Evolutionary conservation across 2,888 invertebrate genomes (phyloP), one percentile per base, ranked within the genome.

Genomic region (Folsomia manolachei): DNA sequence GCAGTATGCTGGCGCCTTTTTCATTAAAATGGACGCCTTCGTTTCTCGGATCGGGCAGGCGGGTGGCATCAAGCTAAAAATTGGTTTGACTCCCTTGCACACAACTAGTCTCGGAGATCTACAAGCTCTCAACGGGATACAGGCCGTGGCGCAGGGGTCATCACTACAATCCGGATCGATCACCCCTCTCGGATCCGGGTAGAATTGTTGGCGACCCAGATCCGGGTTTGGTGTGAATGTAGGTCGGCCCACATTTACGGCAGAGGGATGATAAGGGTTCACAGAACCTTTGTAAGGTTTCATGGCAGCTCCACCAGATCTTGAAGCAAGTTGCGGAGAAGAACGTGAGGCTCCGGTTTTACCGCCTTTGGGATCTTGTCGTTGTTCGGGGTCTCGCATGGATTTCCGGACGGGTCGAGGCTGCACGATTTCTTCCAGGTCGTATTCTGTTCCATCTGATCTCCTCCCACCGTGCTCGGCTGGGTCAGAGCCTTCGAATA

Each of bases 21-120:
- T 77, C 11, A 72, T 18, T n/a, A 75, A 26, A 61, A 77, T 74
- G 1, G 75, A 74, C 0, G 75, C 77, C 7, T 69, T 18, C 1
- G 77, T 77, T 62, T 77, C 77, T 21, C 75, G 69, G 63, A 77
- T 71, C 1, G 77, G 77, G 25, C 75, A 75, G 1, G 71, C 27
- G 0, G 77, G 77, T 7, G 67, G 56, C 27, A 66, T 65, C 9
- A 71, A 61, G 18, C 64, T 63, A 21, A 69, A 60, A 21, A 56
- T 56, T 1, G 71, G 74, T 14, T 68, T 62, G 9, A 69, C 63
- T n/a, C 69, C 72, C 19, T 11, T 18, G 63, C 53, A 53, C 1
- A 27, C 19, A 18, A 71, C 53, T 26, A 68, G 52, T 68, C 71
- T 53, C 7, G 63, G 71, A 0, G 67, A 53, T 64, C n/a, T 64